Percentiles rank a stretch among this genome's conserved stretches.
Evolutionary conservation across 2,888 invertebrate species (phyloP).

Genomic region (Tipula unca): DNA sequence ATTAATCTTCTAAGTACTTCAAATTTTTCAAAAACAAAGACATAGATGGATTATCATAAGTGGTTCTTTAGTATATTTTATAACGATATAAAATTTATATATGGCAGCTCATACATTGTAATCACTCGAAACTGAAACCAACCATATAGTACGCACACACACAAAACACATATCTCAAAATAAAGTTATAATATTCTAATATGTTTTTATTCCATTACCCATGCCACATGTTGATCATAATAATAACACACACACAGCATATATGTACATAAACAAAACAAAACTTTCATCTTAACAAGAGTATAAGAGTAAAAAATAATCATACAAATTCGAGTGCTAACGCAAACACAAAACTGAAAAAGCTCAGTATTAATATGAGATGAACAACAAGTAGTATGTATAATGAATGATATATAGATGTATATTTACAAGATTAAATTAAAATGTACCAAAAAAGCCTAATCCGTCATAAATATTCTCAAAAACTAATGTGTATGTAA

Average conservation of each 20-base stretch:
- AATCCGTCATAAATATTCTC: not conserved
- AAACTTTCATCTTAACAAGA: not conserved
- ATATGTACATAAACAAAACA: not conserved
- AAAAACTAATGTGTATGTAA: not conserved
- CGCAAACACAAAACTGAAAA: not conserved
- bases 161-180: not conserved
- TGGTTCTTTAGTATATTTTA: not conserved
- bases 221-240: not conserved
- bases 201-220: not conserved
- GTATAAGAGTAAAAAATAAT: not conserved
- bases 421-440: constrained; percentile 8
- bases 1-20: not conserved
- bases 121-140: not conserved
- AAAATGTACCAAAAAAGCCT: not conserved
- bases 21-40: not conserved
- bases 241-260: not conserved
- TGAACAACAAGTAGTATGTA: not conserved
- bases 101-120: not conserved
- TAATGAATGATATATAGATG: not conserved
- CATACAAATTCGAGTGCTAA: not conserved
- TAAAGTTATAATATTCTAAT: not conserved
- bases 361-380: not conserved
- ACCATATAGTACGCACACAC: not conserved
- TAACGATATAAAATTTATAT: not conserved
- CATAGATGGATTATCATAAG: not conserved